These are phyloP conservation scores for Forpus xanthops DNA, from an alignment of 2,797 vertebrate genomes.

Conservation along the genomic window DNA sequence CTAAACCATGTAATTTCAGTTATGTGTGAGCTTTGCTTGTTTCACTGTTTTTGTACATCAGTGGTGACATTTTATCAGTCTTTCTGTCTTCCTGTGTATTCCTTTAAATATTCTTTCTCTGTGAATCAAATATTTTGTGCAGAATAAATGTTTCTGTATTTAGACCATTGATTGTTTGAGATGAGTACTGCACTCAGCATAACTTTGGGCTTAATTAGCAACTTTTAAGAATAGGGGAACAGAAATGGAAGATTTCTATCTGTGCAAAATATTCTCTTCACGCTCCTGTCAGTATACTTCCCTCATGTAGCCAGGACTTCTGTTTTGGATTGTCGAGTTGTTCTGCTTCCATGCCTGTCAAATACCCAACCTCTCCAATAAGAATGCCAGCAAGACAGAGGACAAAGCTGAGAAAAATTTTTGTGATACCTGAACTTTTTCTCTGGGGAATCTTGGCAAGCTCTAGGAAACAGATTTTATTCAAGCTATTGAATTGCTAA, in stretches of 20 bases:
- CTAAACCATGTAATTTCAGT: background rate
- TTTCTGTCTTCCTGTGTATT: background rate
- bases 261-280: background rate
- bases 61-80: background rate
- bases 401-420: background rate
- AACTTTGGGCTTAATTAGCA: background rate
- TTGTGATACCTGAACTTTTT: background rate
- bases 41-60: background rate
- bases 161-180: background rate
- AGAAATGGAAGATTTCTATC: background rate
- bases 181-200: background rate
- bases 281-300: background rate
- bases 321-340: background rate
- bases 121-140: background rate
- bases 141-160: background rate
- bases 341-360: background rate
- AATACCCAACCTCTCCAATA: background rate
- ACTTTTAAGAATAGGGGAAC: background rate
- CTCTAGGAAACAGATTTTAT: background rate
- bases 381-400: background rate
- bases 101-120: background rate
- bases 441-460: background rate
- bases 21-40: background rate
- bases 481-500: background rate
- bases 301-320: background rate